Conservation (phyloP, 2,888 invertebrate genomes). For the Spisula solida region DNA sequence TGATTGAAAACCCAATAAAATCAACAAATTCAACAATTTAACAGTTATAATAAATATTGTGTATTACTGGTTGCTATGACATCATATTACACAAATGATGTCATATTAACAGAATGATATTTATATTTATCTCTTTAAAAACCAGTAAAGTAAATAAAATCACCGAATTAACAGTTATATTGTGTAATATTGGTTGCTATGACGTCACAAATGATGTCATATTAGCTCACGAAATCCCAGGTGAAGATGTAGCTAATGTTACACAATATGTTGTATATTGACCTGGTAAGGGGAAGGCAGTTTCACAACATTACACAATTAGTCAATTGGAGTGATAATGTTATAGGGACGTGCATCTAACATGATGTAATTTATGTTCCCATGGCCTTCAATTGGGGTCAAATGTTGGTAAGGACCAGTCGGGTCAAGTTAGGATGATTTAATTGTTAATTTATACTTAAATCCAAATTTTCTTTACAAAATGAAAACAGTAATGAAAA, state of each 20-base stretch:
- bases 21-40: no score
- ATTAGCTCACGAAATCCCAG: conserved; percentile 4
- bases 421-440: not conserved
- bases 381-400: conserved; percentile 40
- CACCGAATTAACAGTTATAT: not conserved
- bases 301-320: not conserved
- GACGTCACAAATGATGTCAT: conserved; percentile 16
- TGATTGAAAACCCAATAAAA: no score
- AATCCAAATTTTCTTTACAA: no score
- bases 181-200: conserved; percentile 8
- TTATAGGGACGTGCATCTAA: not conserved
- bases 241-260: conserved; percentile 37
- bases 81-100: no score
- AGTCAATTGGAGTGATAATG: not conserved
- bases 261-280: conserved; percentile 19
- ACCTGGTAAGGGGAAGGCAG: not conserved
- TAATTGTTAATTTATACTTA: conserved; percentile 4
- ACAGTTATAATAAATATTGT: no score
- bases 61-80: no score
- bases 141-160: not conserved
- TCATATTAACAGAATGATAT: no score
- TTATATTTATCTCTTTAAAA: not conserved
- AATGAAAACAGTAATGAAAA: no score
- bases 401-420: not conserved
- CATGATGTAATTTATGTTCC: conserved; percentile 23